Evolutionary conservation across 2,888 invertebrate genomes (phyloP).

Genomic region (Spodoptera picta): DNA sequence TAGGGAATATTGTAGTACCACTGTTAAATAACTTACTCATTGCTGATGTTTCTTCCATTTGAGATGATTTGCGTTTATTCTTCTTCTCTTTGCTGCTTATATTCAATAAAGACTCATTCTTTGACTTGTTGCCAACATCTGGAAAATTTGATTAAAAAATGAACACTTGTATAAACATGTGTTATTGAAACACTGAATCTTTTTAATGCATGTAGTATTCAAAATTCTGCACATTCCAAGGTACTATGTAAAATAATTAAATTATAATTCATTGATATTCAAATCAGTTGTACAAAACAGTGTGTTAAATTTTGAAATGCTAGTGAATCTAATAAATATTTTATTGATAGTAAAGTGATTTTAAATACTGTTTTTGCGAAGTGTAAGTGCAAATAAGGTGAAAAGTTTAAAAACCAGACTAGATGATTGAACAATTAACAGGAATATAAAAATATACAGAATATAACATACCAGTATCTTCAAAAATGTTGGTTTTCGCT

Average conservation of each 20-base stretch:
- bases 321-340: too few relatives aligned
- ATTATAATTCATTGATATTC: too few relatives aligned
- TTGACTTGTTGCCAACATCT: slow-evolving; percentile 27
- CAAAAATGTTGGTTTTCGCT: slow-evolving; percentile 72
- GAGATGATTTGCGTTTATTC: slow-evolving; percentile 49
- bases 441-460: slow-evolving; percentile 10
- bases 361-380: too few relatives aligned
- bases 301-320: too few relatives aligned
- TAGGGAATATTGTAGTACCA: too few relatives aligned
- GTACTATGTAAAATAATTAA: too few relatives aligned
- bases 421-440: not conserved
- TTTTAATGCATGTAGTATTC: slow-evolving; percentile 3
- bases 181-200: not conserved
- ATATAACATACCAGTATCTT: slow-evolving; percentile 60
- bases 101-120: slow-evolving; percentile 46
- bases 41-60: slow-evolving; percentile 27
- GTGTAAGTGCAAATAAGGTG: not conserved
- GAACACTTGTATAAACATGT: slow-evolving; percentile 22
- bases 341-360: not conserved
- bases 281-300: too few relatives aligned
- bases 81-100: slow-evolving; percentile 54
- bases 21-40: slow-evolving; percentile 46
- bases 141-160: slow-evolving; percentile 14
- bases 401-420: slow-evolving; percentile 1
- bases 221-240: too few relatives aligned